Evolutionary conservation across 2,888 invertebrate species (phyloP), one percentile per base, ranked within the genome.

Genomic region (Phyllotreta striolata): DNA sequence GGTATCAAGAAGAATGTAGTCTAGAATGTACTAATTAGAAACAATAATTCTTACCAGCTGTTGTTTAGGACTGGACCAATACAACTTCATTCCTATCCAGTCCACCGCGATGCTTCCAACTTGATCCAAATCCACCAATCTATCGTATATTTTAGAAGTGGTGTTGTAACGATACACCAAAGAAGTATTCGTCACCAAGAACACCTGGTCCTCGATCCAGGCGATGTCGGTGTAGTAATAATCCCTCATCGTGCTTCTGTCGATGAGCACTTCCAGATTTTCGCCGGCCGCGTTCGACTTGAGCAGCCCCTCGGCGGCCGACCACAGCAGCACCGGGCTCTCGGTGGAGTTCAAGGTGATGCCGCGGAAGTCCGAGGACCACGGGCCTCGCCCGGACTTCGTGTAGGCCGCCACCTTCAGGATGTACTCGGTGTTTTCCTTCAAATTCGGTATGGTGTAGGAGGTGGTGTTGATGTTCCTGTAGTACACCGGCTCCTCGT

Each of bases 21-120:
- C n/a, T n/a, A n/a, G n/a, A n/a, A n/a, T n/a, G n/a, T n/a, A n/a
- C n/a, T n/a, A n/a, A n/a, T 24, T 24, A 24, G n/a, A 34, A 24
- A 24, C 6, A 58, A 10, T 24, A 39, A 10, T 37, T 63, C 68
- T 85, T 83, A 94, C 93, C 85, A 92, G 83, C 80, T 93, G 92
- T 75, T 91, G 90, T 76, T 91, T 90, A 7, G 91, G 91, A 82
- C 92, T 92, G 0, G 93, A 91, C 95, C 96, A 96, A 78, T 96
- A 97, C 6, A 97, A 83, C 77, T 92, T 91, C 70, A 88, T 88
- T 1, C 94, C 95, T 54, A 96, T 88, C 95, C 95, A 95, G 77
- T 97, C 97, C 9, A 94, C 91, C 0, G 93, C 92, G 56, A 96
- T 85, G 73, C 91, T 91, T 0, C 89, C 89, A 0, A 91, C 91